Conservation (phyloP, 2,113 vertebrate species). For the Leucopternis melanops region DNA sequence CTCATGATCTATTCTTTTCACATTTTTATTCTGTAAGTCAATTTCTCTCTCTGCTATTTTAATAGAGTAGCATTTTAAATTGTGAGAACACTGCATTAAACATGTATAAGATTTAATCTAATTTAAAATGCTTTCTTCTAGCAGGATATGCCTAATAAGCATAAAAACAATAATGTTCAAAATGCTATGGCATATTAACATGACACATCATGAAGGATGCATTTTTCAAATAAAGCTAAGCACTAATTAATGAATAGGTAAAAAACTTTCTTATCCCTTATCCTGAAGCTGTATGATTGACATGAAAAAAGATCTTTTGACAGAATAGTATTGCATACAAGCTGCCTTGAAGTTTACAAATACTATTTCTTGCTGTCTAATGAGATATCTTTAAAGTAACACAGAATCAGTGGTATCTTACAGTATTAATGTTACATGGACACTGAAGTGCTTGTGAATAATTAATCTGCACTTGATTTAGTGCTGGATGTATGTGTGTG, state of each 20-base stretch:
- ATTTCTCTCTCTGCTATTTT: conserved; percentile 62
- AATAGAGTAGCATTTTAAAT: conserved; percentile 74
- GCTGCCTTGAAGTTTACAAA: not conserved
- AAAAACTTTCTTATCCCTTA: not conserved
- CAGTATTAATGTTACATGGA: not conserved
- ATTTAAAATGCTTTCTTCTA: conserved; percentile 65
- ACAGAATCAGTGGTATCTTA: not conserved
- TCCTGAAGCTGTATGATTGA: not conserved
- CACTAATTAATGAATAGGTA: conserved; percentile 51
- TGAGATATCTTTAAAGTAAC: not conserved
- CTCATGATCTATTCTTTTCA: conserved; percentile 63
- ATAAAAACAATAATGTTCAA: conserved; percentile 50
- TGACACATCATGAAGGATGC: not conserved
- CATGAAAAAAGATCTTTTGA: not conserved
- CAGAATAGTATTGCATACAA: not conserved
- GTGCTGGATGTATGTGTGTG: not conserved
- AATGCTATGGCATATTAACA: conserved; percentile 12
- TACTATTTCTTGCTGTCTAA: not conserved
- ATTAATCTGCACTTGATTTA: not conserved
- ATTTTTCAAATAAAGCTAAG: conserved; percentile 1
- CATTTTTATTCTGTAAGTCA: conserved; percentile 52
- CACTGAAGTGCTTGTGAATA: not conserved
- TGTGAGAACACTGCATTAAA: conserved; percentile 72
- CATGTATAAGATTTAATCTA: conserved; percentile 78
- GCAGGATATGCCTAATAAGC: conserved; percentile 56